Base-by-base conservation (phyloP, 1,140 invertebrate genomes). In the Sinonovacula constricta region DNA sequence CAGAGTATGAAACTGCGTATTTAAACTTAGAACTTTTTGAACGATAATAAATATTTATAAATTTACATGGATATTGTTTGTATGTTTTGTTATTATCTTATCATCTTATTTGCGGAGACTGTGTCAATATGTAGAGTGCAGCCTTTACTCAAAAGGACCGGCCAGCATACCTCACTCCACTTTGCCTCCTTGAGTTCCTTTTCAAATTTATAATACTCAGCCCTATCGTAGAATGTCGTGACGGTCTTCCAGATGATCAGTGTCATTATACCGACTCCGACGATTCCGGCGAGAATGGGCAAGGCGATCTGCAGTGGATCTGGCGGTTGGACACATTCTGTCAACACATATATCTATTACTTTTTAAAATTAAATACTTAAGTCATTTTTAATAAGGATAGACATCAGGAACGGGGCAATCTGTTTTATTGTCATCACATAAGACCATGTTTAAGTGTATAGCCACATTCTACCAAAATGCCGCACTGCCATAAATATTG, bases 161-260 rank as follows among this genome's bases (percentile, higher is more conserved):
- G 18, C 3, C 4, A 33, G 3, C 78, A 76, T 80, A 86, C 95
- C 67, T 93, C 92, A 88, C 97, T 95, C 97, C 97, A 99, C 89
- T 96, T 96, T 59, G 97, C 95, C 91, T 95, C 95, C 92, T 95
- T 94, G 76, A 96, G 92, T 90, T 99, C 97, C 87, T 97, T 96
- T 88, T 98, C 96, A 90, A 99, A 99, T 85, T 95, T 95, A 3
- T 97, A 97, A 90, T 97, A 98, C 91, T 99, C 98, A 75, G 96
- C 92, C 65, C 96, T 93, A 90, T 99, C 98, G 86, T 98, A 96
- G 78, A 99, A 95, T 24, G 95, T 96, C 2, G 97, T 98, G 0
- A 97, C 92, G 69, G 98, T 92, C 92, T 99, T 99, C 98, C 98
- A 99, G 53, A 98, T 92, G 69, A 98, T 91, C n/a, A 99, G 91